Evolutionary conservation across 2,113 vertebrate genomes (phyloP), one percentile per base, ranked within the genome.

Genomic region (Tetrao urogallus): DNA sequence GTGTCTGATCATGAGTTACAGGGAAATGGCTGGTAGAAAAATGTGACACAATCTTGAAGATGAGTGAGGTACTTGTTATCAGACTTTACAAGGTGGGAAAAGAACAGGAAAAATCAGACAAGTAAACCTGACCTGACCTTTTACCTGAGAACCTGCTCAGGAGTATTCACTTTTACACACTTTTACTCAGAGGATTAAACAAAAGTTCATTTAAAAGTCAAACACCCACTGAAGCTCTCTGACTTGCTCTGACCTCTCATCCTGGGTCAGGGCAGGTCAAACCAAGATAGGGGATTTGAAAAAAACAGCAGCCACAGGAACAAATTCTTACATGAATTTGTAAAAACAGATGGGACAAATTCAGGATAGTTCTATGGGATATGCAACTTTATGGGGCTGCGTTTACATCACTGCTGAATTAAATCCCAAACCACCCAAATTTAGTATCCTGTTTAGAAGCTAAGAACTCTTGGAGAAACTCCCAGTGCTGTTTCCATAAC

Each of bases 111-210:
- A 94, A 92, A 85, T 78, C 58, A 88, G 58, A 43, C 57, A 77
- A 90, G 69, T 79, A 88, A 92, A 91, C 78, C 93, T 79, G 74
- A 83, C 88, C 85, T 94, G 93, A 94, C 89, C 93, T 94, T 95
- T 96, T 89, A 95, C 85, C 76, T 8, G 61, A 76, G 66, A 92
- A 91, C 28, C 65, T 85, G 57, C 65, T 67, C 58, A 83, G 32
- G 13, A 76, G 24, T 96, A 92, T 91, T 97, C 88, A 89, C 94
- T 95, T 95, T 93, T 95, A 91, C 91, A 93, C 92, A 94, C 95
- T 97, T 96, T 96, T 96, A 88, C 93, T 88, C 82, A 45, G 65
- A 87, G 78, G 47, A 85, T 92, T 95, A 88, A 94, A 88, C 94
- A 92, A 96, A 90, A 91, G 77, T 86, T 90, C 83, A 74, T 93